These are phyloP conservation scores for Pentamera pediparva DNA, from an alignment of 53 echinoderm and acorn worm species.

Conservation along the genomic window DNA sequence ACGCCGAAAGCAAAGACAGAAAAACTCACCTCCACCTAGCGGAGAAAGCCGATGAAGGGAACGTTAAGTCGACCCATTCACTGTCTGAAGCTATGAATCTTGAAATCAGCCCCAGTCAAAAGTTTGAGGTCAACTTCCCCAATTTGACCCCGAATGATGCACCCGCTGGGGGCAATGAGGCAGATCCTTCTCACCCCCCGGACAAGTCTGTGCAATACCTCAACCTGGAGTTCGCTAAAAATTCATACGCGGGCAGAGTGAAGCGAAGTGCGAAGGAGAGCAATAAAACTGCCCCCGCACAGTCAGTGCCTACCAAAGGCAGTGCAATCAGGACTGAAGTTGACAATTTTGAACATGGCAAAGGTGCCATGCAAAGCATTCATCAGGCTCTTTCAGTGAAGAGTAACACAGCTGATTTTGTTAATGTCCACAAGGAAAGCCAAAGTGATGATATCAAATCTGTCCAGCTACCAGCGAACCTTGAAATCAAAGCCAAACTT, in stretches of 20 bases:
- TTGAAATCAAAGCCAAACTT: too few relatives aligned
- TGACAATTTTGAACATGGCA: too few relatives aligned
- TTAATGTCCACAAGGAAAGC: too few relatives aligned
- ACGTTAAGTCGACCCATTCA: background rate
- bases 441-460: too few relatives aligned
- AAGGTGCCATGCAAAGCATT: too few relatives aligned
- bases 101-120: constrained; percentile 2
- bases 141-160: background rate
- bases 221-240: constrained; percentile 12
- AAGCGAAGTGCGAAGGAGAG: constrained; percentile 12
- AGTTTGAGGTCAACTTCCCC: constrained; percentile 21
- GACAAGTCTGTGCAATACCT: constrained; percentile 22
- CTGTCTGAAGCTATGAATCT: constrained; percentile 12
- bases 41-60: background rate
- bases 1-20: too few relatives aligned
- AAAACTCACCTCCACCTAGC: background rate
- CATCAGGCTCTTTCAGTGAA: too few relatives aligned
- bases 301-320: too few relatives aligned
- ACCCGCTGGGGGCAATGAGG: background rate
- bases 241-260: constrained; percentile 14
- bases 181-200: background rate
- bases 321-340: too few relatives aligned
- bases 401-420: too few relatives aligned
- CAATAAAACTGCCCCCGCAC: background rate
- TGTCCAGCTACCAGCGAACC: too few relatives aligned